Conservation (phyloP, 1,140 invertebrate species). For the Colletes gigas region DNA sequence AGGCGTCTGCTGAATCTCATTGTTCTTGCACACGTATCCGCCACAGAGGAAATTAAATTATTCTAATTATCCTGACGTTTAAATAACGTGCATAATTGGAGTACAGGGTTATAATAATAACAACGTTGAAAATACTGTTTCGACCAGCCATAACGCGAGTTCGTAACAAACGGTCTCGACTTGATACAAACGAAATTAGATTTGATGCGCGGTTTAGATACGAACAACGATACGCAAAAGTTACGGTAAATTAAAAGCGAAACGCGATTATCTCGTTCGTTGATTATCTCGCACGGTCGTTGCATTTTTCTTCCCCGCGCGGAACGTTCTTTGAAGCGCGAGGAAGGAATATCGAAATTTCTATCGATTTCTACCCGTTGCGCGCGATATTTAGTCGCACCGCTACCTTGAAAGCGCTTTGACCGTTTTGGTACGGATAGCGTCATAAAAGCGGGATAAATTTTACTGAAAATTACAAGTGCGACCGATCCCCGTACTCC, state of each 20-base stretch:
- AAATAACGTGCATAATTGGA: background rate
- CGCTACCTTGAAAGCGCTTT: constrained; percentile 6
- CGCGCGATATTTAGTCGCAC: background rate
- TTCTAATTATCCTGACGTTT: background rate
- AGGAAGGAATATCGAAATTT: background rate
- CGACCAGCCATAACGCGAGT: background rate
- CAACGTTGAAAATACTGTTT: background rate
- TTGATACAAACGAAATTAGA: background rate
- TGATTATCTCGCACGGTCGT: background rate
- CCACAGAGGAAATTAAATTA: background rate
- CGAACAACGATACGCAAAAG: background rate
- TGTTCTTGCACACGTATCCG: background rate
- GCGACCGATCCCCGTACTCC: background rate
- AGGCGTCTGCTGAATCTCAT: no score
- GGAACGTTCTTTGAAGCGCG: background rate
- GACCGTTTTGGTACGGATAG: background rate
- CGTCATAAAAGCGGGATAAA: constrained; percentile 25
- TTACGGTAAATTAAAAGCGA: constrained; percentile 5
- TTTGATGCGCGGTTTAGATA: background rate
- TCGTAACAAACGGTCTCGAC: background rate
- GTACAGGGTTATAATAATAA: background rate
- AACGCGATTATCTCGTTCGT: constrained; percentile 16
- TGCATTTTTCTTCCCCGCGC: background rate
- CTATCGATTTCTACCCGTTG: background rate
- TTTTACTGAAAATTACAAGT: constrained; percentile 15